Evolutionary conservation across 1,140 invertebrate species (phyloP).

Genomic region (Ctenoplectra terminalis): DNA sequence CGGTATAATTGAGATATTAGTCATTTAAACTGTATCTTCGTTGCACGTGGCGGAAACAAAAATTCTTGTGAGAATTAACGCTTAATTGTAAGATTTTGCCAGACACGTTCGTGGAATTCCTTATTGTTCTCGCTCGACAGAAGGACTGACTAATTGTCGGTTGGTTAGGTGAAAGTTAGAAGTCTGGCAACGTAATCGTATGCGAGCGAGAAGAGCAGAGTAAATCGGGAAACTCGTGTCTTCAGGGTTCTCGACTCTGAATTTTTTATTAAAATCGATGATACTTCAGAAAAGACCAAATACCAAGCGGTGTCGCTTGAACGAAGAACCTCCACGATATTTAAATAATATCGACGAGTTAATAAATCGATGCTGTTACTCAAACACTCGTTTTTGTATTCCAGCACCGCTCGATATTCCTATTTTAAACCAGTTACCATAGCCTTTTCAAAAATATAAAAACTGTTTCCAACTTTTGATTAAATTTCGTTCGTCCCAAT

Average conservation of each 20-base stretch:
- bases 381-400: not conserved
- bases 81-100: not conserved
- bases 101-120: not conserved
- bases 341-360: too few relatives aligned
- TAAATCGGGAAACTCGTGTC: not conserved
- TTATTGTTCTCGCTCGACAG: not conserved
- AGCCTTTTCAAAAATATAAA: too few relatives aligned
- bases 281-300: too few relatives aligned
- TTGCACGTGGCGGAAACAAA: not conserved
- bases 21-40: not conserved
- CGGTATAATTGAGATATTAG: not conserved
- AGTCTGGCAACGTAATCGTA: not conserved
- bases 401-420: not conserved
- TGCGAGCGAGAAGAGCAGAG: not conserved
- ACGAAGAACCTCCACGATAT: too few relatives aligned
- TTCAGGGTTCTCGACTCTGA: not conserved
- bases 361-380: too few relatives aligned
- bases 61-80: not conserved
- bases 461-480: not conserved
- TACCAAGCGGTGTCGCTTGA: too few relatives aligned
- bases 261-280: too few relatives aligned
- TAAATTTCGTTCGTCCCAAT: not conserved
- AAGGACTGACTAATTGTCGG: slow-evolving; percentile 2
- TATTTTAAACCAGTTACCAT: not conserved
- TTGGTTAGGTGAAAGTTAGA: slow-evolving; percentile 8